Conservation (phyloP, 2,797 vertebrate genomes). For the Ispidina picta region DNA sequence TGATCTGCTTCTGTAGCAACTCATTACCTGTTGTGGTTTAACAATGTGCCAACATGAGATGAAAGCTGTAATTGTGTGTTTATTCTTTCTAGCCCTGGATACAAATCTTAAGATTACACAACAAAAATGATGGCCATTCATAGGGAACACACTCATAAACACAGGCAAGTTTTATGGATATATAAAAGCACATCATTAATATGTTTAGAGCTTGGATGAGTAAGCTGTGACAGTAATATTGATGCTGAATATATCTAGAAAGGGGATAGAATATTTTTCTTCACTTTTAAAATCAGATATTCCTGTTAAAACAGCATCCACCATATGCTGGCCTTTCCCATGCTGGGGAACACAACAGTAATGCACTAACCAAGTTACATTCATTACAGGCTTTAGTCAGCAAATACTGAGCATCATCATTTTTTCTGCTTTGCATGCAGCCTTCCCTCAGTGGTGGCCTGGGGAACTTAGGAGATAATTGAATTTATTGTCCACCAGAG, state of each 20-base stretch:
- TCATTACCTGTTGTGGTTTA: background rate
- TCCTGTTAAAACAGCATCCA: background rate
- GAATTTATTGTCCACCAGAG: conserved; percentile 12
- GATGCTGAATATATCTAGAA: background rate
- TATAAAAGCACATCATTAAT: background rate
- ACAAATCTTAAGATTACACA: background rate
- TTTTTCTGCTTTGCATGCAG: background rate
- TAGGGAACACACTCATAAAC: background rate
- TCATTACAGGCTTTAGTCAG: background rate
- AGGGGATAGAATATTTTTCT: background rate
- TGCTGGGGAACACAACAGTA: background rate
- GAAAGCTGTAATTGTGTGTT: background rate
- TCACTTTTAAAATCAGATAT: background rate
- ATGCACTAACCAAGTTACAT: background rate
- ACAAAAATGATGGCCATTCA: background rate
- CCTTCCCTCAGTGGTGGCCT: background rate
- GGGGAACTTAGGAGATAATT: background rate
- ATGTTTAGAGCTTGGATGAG: background rate
- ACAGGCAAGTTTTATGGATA: background rate
- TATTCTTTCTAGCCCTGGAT: background rate
- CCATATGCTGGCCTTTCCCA: background rate
- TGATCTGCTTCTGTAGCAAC: background rate
- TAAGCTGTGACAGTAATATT: background rate
- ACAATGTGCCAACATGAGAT: background rate
- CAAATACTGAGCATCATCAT: background rate